Evolutionary conservation across 2,797 vertebrate genomes (phyloP).

Genomic region (Catostomus latipinnis): DNA sequence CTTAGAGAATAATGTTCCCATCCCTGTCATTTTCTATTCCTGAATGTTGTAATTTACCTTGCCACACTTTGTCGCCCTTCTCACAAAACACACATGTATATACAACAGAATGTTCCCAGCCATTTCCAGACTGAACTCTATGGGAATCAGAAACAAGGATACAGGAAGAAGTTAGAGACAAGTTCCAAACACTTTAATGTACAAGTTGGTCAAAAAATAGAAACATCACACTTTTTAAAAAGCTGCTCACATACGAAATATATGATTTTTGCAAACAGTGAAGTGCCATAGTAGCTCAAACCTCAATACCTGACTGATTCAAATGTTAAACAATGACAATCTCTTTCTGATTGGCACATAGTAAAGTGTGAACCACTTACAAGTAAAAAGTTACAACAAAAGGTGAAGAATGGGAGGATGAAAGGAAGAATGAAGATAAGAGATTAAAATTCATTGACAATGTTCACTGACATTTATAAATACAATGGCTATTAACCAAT

Average conservation of each 20-base stretch:
- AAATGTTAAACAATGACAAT: not conserved
- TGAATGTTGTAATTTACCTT: constrained; percentile 49
- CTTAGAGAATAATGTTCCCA: constrained; percentile 22
- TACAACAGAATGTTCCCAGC: constrained; percentile 7
- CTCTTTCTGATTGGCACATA: not conserved
- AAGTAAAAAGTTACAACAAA: not conserved
- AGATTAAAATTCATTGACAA: too few relatives aligned
- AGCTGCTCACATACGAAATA: constrained; percentile 23
- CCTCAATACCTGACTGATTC: not conserved
- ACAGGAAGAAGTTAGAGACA: constrained; percentile 7
- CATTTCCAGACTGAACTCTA: constrained; percentile 23
- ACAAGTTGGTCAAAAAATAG: constrained; percentile 30
- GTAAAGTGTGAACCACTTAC: not conserved
- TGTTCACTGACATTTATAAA: not conserved
- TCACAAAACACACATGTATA: constrained; percentile 16
- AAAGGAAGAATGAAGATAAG: too few relatives aligned
- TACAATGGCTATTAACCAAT: not conserved
- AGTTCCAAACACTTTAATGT: constrained; percentile 31
- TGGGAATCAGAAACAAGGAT: constrained; percentile 37
- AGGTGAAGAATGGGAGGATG: too few relatives aligned
- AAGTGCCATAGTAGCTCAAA: constrained; percentile 38
- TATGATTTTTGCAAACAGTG: constrained; percentile 28
- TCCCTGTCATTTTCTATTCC: constrained; percentile 42
- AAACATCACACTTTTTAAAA: constrained; percentile 24
- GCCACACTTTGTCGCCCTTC: constrained; percentile 38